Conservation (phyloP, 2,113 vertebrate species). For the Perccottus glenii region DNA sequence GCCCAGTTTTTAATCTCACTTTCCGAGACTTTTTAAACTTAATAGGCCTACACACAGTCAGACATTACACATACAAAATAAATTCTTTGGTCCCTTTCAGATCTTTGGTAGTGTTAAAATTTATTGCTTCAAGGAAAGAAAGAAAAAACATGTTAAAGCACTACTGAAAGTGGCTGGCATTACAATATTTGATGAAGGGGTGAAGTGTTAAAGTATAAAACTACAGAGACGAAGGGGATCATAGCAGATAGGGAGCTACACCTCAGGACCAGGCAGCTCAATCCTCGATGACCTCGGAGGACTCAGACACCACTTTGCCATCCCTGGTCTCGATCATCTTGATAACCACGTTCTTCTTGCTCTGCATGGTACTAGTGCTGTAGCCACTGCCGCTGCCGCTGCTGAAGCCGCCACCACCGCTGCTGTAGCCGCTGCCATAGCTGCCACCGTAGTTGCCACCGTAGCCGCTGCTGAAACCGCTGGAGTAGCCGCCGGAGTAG, state of each 20-base stretch:
- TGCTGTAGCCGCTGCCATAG: slow-evolving; percentile 18
- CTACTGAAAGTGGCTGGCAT: slow-evolving; percentile 45
- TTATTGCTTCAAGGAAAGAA: slow-evolving; percentile 57
- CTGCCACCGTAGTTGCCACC: slow-evolving; percentile 44
- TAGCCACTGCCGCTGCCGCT: slow-evolving; percentile 39
- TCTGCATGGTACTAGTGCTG: slow-evolving; percentile 62
- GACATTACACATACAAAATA: slow-evolving; percentile 62
- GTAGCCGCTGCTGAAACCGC: slow-evolving; percentile 41
- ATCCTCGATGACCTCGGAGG: slow-evolving; percentile 85
- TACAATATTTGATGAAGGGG: slow-evolving; percentile 37
- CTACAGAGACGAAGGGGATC: slow-evolving; percentile 50
- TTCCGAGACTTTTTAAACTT: slow-evolving; percentile 30
- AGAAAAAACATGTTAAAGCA: slow-evolving; percentile 47
- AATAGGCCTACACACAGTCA: slow-evolving; percentile 32
- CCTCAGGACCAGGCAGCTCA: slow-evolving; percentile 59
- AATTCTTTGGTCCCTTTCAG: slow-evolving; percentile 80
- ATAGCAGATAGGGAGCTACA: slow-evolving; percentile 38
- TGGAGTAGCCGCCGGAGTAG: slow-evolving; percentile 66
- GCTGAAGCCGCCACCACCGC: slow-evolving; percentile 34
- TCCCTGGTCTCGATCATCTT: slow-evolving; percentile 93
- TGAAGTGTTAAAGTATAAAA: slow-evolving; percentile 65
- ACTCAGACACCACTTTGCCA: slow-evolving; percentile 88
- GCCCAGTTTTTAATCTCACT: slow-evolving; percentile 40
- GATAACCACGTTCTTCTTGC: slow-evolving; percentile 87
- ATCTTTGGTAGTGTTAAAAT: slow-evolving; percentile 73